Base-by-base conservation (phyloP, 2,113 vertebrate species). In the Pelusios castaneus region DNA sequence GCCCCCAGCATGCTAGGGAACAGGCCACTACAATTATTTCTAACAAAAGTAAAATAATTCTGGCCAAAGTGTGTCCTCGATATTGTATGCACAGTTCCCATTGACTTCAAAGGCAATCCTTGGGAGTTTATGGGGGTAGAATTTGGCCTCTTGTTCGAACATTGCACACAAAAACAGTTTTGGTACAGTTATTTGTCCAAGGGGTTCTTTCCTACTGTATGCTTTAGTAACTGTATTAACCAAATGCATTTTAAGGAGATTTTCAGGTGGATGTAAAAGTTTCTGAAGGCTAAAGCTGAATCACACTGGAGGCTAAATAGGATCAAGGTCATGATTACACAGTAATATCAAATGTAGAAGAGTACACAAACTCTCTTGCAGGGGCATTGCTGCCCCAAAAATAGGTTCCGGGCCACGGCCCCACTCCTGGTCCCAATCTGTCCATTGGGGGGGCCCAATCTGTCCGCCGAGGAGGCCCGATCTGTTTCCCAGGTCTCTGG, bases 231-330 rank as follows among this genome's bases (percentile, higher is more conserved):
- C 80, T 95, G 29, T 29, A 47, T 77, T 85, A 94, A 70, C 24
- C 49, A 91, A 85, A 96, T 92, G 22, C 11, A 77, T 92, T 89
- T 89, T 89, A 89, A 95, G 60, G 51, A 93, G 21, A 93, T 95
- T 82, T 95, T 75, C 80, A 90, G 43, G 49, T 85, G 55, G 25
- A 34, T 82, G 70, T 84, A 80, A 67, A 89, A 86, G n/a, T 90
- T 95, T 56, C 22, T 54, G 47, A 34, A 77, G 56, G 27, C 19
- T 79, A 29, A 87, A 70, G 47, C 60, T 47, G 34, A 70, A n/a
- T 14, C 13, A 83, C 80, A 19, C 2, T 75, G 70, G 63, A 70
- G 19, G 5, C 63, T 80, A 81, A 90, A 13, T 75, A 67, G 63
- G 91, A 89, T 94, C 58, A 86, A 89, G 88, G 75, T 95, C 80